Evolutionary conservation across 2,797 vertebrate species (phyloP), one percentile per base, ranked within the genome.

Genomic region (Mustela erminea): DNA sequence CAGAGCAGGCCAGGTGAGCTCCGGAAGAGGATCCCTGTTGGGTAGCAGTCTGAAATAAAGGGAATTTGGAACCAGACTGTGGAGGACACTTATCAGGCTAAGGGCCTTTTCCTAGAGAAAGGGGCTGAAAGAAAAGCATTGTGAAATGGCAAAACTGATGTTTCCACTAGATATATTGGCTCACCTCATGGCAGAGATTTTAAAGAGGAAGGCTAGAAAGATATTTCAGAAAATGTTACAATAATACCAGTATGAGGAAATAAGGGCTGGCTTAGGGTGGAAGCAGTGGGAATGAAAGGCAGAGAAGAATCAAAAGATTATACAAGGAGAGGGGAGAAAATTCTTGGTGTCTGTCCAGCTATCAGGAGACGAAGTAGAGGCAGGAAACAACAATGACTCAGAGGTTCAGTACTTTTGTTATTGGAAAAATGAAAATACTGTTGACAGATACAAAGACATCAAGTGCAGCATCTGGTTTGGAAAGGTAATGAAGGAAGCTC

Each of bases 211-310:
- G 9, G 9, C 7, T 89, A 56, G 62, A 77, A 64, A 11, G 23
- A 10, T 81, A 87, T 64, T 72, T 97, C 38, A 72, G 58, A 94
- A 66, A 95, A 41, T 25, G 11, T 82, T 94, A 62, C n/a, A 75
- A 21, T 70, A 56, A 72, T 80, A 82, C 21, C 38, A 49, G 10
- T 38, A 49, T 29, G 49, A 60, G 54, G 56, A 72, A 81, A 58
- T n/a, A 83, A 96, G 87, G 54, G 7, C 54, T 95, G 41, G 27
- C 29, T 72, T 94, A 54, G 60, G 25, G 11, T 43, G 41, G 58
- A 77, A 89, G 62, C 41, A 20, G 18, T 3, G 3, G 27, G 14
- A 20, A 8, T 60, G 7, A 92, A 87, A 95, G 27, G 18, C 72
- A 78, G 35, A 32, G 35, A 38, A 23, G 14, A 32, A 64, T 84